A percentile compares a stretch with the other conserved stretches of the same genome.
Conservation (phyloP, 2,888 invertebrate species). For the Oscheius sp. region DNA sequence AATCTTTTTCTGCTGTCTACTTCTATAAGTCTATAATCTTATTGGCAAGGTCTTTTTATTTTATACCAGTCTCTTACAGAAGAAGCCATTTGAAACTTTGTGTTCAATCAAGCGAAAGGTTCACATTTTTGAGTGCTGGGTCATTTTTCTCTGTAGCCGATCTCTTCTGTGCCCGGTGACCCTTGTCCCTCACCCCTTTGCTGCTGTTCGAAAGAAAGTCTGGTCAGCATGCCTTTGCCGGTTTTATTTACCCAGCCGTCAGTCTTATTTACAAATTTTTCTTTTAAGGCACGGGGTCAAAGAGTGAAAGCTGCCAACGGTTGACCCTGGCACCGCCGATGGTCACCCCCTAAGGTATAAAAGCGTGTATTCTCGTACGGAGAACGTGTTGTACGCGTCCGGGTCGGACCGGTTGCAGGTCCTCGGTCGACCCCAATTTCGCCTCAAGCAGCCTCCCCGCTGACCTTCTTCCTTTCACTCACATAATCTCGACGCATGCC, state of each 20-base stretch:
- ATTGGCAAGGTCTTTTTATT: no score
- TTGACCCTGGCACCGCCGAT: not conserved
- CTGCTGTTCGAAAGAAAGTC: no score
- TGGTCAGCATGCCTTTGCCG: no score
- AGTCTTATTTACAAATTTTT: not conserved
- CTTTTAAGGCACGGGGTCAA: not conserved
- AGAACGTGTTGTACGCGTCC: conserved; percentile 37
- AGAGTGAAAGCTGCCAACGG: conserved; percentile 14
- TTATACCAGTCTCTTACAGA: no score
- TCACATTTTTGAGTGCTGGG: no score
- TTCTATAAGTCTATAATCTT: no score
- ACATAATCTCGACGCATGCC: conserved; percentile 28
- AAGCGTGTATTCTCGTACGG: conserved; percentile 34
- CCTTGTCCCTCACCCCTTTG: no score
- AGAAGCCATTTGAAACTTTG: no score
- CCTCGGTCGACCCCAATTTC: conserved; percentile 38
- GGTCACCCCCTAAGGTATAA: conserved; percentile 13
- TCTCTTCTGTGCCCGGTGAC: no score
- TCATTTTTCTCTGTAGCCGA: no score
- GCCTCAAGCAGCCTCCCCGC: conserved; percentile 35
- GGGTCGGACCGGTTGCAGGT: conserved; percentile 35
- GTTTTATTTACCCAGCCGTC: not conserved
- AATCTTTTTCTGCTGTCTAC: not conserved
- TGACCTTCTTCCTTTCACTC: conserved; percentile 40
- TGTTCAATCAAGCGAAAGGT: no score